phyloP scores from a whole-genome alignment of 1,140 invertebrate genomes.

The Drosophila kanapiae region DNA sequence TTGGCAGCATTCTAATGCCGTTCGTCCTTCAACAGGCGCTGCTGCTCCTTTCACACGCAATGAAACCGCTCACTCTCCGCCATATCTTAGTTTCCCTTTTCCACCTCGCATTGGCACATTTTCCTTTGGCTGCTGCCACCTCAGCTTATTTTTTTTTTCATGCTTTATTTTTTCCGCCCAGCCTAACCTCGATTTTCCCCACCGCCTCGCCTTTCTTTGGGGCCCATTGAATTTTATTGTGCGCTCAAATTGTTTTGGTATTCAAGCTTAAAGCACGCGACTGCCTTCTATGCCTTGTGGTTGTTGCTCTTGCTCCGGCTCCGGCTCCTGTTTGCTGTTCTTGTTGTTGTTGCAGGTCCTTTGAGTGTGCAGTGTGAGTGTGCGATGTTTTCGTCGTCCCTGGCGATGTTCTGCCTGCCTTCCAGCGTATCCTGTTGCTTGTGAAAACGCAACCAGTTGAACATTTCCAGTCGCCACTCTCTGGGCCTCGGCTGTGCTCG shows the following conservation, averaged over 20 bases:
- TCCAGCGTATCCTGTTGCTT: constrained; percentile 82
- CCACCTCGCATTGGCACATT: constrained; percentile 62
- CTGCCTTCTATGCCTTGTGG: constrained; percentile 43
- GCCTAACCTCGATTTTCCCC: constrained; percentile 17
- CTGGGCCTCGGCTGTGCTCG: constrained; percentile 53
- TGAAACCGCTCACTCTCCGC: constrained; percentile 9
- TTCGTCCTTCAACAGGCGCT: constrained; percentile 77
- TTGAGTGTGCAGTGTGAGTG: constrained; percentile 24
- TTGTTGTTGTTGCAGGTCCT: constrained; percentile 29
- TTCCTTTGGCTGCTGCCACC: constrained; percentile 60
- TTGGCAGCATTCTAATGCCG: constrained; percentile 73
- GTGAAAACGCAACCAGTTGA: constrained; percentile 80
- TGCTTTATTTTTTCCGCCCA: constrained; percentile 1
- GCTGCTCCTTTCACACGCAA: constrained; percentile 81
- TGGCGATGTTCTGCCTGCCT: constrained; percentile 68
- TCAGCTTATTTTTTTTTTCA: constrained; percentile 32
- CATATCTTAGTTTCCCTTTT: constrained; percentile 19
- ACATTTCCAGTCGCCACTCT: constrained; percentile 70
- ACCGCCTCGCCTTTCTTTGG: constrained; percentile 33
- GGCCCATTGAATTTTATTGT: constrained; percentile 81
- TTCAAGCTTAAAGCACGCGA: constrained; percentile 82
- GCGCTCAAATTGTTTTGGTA: constrained; percentile 82
- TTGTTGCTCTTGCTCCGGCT: constrained; percentile 23
- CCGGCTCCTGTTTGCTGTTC: background rate
- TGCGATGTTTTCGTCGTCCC: constrained; percentile 60